Evolutionary conservation across 2,113 vertebrate genomes (phyloP).

Genomic region (Podarcis muralis): DNA sequence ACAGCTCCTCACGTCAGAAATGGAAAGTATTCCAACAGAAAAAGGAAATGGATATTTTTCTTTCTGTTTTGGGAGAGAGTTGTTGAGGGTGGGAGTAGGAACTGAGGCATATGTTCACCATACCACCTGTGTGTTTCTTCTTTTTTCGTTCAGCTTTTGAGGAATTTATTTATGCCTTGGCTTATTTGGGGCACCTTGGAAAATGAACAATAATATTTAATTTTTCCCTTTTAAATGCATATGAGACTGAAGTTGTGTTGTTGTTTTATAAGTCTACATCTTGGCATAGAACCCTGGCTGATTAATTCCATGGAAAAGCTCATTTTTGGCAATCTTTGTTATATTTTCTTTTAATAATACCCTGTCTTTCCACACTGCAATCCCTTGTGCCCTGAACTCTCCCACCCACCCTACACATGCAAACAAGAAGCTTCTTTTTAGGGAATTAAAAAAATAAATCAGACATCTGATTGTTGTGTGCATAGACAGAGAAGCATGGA

Average conservation of each 20-base stretch:
- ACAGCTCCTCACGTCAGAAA: slow-evolving; percentile 62
- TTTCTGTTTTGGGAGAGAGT: slow-evolving; percentile 29
- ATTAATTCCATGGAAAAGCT: slow-evolving; percentile 56
- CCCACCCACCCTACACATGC: slow-evolving; percentile 19
- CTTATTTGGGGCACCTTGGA: slow-evolving; percentile 53
- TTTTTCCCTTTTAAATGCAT: slow-evolving; percentile 41
- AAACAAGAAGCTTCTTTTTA: slow-evolving; percentile 34
- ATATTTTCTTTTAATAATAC: slow-evolving; percentile 50
- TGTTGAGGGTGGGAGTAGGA: neutral
- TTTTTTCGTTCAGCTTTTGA: slow-evolving; percentile 41
- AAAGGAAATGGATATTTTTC: slow-evolving; percentile 66
- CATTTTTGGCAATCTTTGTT: slow-evolving; percentile 49
- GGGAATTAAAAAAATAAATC: neutral
- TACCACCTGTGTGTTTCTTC: slow-evolving; percentile 38
- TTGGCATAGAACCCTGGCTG: slow-evolving; percentile 49
- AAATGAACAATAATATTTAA: slow-evolving; percentile 44
- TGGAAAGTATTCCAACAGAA: slow-evolving; percentile 59
- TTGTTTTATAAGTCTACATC: slow-evolving; percentile 14
- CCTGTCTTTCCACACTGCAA: slow-evolving; percentile 53
- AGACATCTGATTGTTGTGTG: neutral
- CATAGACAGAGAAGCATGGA: slow-evolving; percentile 1
- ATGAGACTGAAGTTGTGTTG: slow-evolving; percentile 20
- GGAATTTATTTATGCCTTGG: slow-evolving; percentile 60
- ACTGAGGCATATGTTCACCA: slow-evolving; percentile 62
- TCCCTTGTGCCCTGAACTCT: slow-evolving; percentile 10